Evolutionary conservation across 2,113 vertebrate species (phyloP).

Genomic region (Enhydra lutris): DNA sequence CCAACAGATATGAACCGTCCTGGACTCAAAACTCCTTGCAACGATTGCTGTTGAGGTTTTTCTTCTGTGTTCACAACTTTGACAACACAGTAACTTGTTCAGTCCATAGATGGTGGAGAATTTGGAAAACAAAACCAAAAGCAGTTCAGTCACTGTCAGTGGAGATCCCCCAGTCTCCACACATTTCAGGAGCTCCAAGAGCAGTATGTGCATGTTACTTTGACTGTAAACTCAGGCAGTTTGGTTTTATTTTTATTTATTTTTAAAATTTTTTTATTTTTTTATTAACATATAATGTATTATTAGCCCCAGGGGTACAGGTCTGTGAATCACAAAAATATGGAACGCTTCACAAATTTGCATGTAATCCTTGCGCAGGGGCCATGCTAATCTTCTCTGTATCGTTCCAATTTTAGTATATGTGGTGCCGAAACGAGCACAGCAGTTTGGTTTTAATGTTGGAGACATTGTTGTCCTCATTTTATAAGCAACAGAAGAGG

Average conservation of each 20-base stretch:
- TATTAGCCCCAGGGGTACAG: no score
- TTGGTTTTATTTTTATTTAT: no score
- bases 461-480: not conserved
- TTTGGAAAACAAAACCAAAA: constrained; percentile 23
- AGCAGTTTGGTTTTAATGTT: not conserved
- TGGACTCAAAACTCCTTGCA: not conserved
- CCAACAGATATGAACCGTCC: not conserved
- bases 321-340: no score
- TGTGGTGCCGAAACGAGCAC: no score
- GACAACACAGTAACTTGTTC: not conserved
- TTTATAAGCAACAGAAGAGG: not conserved
- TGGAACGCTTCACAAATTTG: no score
- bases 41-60: not conserved
- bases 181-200: not conserved
- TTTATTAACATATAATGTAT: no score
- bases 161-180: not conserved
- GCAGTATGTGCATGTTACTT: not conserved
- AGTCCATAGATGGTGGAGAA: not conserved
- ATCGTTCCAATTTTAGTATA: no score
- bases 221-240: not conserved
- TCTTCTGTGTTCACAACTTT: not conserved
- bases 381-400: no score
- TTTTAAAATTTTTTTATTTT: no score
- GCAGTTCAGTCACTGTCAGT: not conserved
- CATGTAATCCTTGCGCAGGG: no score